Evolutionary conservation across 2,797 vertebrate species (phyloP).

Genomic region (Cephalopachus bancanus): DNA sequence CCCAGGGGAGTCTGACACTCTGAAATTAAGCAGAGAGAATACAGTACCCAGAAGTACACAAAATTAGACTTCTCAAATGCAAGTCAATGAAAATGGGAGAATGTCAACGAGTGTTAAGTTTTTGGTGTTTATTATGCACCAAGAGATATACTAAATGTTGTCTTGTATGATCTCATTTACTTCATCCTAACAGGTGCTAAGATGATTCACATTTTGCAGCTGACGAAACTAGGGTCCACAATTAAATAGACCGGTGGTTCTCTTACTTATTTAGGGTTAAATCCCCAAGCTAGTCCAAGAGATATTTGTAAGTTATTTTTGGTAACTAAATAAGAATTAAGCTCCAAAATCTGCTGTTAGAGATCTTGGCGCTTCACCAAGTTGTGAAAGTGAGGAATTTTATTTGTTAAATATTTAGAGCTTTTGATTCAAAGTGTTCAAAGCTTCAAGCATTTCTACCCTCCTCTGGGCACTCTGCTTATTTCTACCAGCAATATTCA

Average conservation of each 20-base stretch:
- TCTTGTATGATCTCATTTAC: not conserved
- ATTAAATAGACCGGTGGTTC: not conserved
- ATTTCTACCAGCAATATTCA: conserved; percentile 40
- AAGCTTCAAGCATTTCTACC: not conserved
- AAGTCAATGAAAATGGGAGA: conserved; percentile 5
- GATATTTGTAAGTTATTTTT: conserved; percentile 37
- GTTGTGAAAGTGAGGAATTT: conserved; percentile 20
- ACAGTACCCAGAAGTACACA: not conserved
- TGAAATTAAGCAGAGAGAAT: conserved; percentile 83
- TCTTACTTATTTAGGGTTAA: conserved; percentile 32
- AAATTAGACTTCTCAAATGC: not conserved
- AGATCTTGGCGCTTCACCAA: not conserved
- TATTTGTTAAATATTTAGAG: not conserved
- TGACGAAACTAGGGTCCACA: not conserved
- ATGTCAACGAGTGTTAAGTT: conserved; percentile 14
- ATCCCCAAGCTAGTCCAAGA: conserved; percentile 23
- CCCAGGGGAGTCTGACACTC: conserved; percentile 93
- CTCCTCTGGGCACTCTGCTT: not conserved
- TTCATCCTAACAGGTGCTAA: not conserved
- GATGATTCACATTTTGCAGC: conserved; percentile 19
- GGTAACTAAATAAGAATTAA: conserved; percentile 34
- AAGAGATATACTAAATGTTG: not conserved
- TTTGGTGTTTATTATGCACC: not conserved
- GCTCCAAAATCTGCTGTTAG: conserved; percentile 42
- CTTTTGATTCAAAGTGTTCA: not conserved